Base-by-base conservation (phyloP, 2,113 vertebrate genomes). In the Euleptes europaea region DNA sequence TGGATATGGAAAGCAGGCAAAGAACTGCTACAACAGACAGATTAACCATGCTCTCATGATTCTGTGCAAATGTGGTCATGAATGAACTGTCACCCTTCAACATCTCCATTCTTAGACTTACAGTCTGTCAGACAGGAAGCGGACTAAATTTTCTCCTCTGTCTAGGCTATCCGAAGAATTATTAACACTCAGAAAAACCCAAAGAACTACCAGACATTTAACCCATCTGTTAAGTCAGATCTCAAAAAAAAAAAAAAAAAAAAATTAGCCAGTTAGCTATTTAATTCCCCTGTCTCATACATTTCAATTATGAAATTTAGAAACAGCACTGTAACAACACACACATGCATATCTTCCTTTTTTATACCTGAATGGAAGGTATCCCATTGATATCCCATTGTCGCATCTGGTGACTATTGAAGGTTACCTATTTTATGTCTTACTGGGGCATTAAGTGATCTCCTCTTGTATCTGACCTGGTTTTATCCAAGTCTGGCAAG, bases 11-110 rank as follows among this genome's bases (percentile, higher is more conserved):
- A 38, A 70, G 84, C 49, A 28, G 57, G 1, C 73, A 23, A 23
- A 65, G 13, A 35, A 60, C 23, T 49, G 69, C 8, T 87, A 33
- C 70, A 23, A 78, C 44, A 44, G 44, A 44, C 9, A 44, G 67
- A 4, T 40, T 40, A 84, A 78, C 63, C 31, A 40, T 70, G 65
- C 47, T 78, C 75, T 78, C 47, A 17, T 31, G 35, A 42, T 54
- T 84, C 74, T 77, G 51, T 78, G 83, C 67, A 84, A 70, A 84
- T 40, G 35, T 70, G 74, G 28, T 78, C 83, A 70, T 69, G 44
- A 77, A 84, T 70, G 63, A 84, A 69, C 47, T 84, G 47, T 33
- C 35, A 42, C 6, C 17, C 23, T 70, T 35, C 42, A 77, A 31
- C 63, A 77, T 69, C 82, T 76, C 73, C 49, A 42, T 77, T 67